Percentiles rank a stretch among this genome's conserved stretches.
Evolutionary conservation across 2,113 vertebrate species (phyloP).

Genomic region (Gallinago media): DNA sequence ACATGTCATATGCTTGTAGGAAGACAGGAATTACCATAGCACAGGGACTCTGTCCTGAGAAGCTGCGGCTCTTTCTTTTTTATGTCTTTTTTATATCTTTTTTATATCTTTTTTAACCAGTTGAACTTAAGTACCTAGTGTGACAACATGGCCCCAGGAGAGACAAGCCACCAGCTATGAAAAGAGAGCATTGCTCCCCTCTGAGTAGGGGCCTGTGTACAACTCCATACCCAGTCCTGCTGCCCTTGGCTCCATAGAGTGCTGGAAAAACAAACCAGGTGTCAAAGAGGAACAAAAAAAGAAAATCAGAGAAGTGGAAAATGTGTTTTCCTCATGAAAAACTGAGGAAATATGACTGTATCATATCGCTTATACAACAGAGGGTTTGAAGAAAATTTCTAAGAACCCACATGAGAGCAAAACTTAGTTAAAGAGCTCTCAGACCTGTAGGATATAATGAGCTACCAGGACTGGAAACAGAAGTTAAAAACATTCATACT

Average conservation of each 20-base stretch:
- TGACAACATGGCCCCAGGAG: not conserved
- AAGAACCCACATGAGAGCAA: not conserved
- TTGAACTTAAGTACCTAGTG: not conserved
- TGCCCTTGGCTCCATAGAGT: not conserved
- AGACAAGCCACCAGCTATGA: not conserved
- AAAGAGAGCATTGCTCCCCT: not conserved
- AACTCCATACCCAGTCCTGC: not conserved
- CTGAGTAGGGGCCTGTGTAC: not conserved
- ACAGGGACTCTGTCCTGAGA: not conserved
- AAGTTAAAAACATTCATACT: not conserved
- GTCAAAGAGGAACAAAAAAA: not conserved
- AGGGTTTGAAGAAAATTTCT: not conserved
- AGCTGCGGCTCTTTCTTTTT: not conserved
- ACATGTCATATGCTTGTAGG: too few relatives aligned
- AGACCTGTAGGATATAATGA: not conserved
- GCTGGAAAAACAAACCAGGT: not conserved
- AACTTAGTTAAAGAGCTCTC: not conserved
- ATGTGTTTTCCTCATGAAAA: not conserved
- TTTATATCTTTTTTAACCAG: not conserved
- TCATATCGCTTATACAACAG: not conserved
- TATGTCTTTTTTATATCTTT: not conserved
- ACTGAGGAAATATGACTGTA: not conserved
- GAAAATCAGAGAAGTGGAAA: not conserved
- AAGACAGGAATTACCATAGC: not conserved
- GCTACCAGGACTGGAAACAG: not conserved